These are phyloP conservation scores for Valencia hispanica DNA, from an alignment of 2,797 vertebrate genomes.

Conservation along the genomic window DNA sequence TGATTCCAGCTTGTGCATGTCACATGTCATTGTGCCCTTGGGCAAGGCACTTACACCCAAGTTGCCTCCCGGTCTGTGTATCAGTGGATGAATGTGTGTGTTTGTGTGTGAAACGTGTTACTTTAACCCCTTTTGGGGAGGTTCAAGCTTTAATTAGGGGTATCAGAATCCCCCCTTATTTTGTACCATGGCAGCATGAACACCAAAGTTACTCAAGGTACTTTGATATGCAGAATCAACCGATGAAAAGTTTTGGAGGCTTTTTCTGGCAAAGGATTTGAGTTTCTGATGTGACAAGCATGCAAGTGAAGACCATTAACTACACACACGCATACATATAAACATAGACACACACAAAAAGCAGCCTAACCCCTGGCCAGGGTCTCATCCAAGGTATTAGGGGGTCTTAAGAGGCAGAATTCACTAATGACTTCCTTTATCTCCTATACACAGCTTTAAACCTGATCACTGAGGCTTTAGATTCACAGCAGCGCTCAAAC, in stretches of 20 bases:
- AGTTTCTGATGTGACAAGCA: slow-evolving; percentile 36
- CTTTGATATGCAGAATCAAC: slow-evolving; percentile 41
- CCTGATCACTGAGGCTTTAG: slow-evolving; percentile 67
- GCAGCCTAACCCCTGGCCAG: slow-evolving; percentile 67
- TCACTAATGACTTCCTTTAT: slow-evolving; percentile 80
- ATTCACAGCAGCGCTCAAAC: slow-evolving; percentile 24
- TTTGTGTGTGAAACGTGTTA: not conserved
- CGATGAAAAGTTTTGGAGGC: slow-evolving; percentile 43
- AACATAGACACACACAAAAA: slow-evolving; percentile 18
- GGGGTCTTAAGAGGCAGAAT: slow-evolving; percentile 76
- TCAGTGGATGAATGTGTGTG: too few species aligned
- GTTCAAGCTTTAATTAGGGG: not conserved
- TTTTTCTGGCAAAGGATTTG: slow-evolving; percentile 39
- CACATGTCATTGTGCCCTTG: too few species aligned
- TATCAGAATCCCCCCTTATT: too few species aligned
- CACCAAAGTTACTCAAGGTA: slow-evolving; percentile 58
- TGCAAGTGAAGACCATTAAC: not conserved
- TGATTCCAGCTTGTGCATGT: too few species aligned
- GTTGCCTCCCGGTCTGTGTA: too few species aligned
- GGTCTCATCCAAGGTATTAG: slow-evolving; percentile 74
- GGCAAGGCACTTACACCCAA: too few species aligned
- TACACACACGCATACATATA: slow-evolving; percentile 22
- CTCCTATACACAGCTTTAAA: slow-evolving; percentile 75
- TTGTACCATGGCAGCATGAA: not conserved
- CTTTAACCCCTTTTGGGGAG: too few species aligned